Percentiles rank a stretch among this genome's conserved stretches.
Conservation (phyloP, 1,140 invertebrate genomes). For the Tetramorium parvispinum region DNA sequence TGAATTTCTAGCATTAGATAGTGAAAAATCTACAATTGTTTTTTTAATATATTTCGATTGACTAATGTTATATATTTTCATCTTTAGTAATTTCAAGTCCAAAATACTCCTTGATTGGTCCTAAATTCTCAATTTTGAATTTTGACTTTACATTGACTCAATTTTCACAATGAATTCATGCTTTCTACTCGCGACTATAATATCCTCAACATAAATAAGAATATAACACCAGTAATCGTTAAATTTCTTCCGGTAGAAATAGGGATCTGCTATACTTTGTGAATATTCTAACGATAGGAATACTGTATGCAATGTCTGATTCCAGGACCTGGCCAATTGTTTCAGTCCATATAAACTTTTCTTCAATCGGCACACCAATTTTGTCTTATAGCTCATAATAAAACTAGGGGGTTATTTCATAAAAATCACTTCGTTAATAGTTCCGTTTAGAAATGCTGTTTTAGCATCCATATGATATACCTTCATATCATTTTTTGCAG, state of each 20-base stretch:
- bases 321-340: slow-evolving; percentile 75
- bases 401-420: slow-evolving; percentile 13
- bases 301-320: slow-evolving; percentile 68
- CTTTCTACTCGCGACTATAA: no score
- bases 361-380: slow-evolving; percentile 73
- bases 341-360: slow-evolving; percentile 80
- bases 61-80: not conserved
- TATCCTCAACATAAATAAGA: no score
- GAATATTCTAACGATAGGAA: slow-evolving; percentile 67
- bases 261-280: not conserved
- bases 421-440: not conserved
- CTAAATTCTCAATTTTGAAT: not conserved
- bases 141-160: not conserved
- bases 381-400: not conserved
- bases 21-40: not conserved
- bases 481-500: not conserved
- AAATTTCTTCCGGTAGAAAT: not conserved
- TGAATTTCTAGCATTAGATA: not conserved
- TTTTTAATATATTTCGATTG: not conserved
- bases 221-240: not conserved
- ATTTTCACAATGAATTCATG: no score
- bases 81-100: not conserved
- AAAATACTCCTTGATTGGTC: not conserved
- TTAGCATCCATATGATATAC: slow-evolving; percentile 15
- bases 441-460: slow-evolving; percentile 7